These are phyloP conservation scores for Galemys pyrenaicus DNA, from an alignment of 2,113 vertebrate genomes.

Conservation along the genomic window DNA sequence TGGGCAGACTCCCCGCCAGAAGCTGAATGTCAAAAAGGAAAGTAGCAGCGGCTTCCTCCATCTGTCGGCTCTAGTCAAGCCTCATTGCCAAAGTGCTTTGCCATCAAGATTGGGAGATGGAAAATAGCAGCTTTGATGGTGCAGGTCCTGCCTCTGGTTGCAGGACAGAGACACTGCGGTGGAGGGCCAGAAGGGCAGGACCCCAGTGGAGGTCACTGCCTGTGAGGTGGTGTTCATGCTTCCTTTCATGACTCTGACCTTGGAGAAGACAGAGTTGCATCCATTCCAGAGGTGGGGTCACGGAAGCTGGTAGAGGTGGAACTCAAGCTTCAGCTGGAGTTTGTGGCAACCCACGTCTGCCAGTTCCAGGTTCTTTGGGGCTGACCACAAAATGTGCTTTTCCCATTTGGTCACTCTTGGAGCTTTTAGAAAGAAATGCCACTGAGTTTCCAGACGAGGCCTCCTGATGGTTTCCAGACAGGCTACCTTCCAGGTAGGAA, in stretches of 20 bases:
- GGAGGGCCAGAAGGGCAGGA: fast-evolving
- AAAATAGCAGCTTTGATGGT: not conserved
- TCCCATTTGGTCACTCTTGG: not conserved
- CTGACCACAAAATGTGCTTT: not conserved
- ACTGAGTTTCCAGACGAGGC: not conserved
- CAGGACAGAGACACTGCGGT: not conserved
- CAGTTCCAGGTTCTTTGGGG: not conserved
- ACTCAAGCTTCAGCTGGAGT: not conserved
- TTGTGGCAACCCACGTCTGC: not conserved
- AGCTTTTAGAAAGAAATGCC: not conserved
- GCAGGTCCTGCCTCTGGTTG: not conserved
- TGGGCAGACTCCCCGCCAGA: not conserved
- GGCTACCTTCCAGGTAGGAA: not conserved
- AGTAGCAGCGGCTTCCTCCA: not conserved
- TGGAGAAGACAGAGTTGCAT: not conserved
- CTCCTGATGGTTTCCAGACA: not conserved
- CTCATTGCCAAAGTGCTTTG: not conserved
- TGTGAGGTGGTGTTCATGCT: too few relatives aligned
- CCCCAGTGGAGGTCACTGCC: not conserved
- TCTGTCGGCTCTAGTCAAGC: not conserved
- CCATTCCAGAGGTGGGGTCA: not conserved
- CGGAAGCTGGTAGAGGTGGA: not conserved
- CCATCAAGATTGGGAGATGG: not conserved
- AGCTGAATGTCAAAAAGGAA: not conserved
- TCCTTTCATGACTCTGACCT: not conserved